Conservation (phyloP, 2,797 vertebrate species). For the Melanotaenia maccullochi region DNA sequence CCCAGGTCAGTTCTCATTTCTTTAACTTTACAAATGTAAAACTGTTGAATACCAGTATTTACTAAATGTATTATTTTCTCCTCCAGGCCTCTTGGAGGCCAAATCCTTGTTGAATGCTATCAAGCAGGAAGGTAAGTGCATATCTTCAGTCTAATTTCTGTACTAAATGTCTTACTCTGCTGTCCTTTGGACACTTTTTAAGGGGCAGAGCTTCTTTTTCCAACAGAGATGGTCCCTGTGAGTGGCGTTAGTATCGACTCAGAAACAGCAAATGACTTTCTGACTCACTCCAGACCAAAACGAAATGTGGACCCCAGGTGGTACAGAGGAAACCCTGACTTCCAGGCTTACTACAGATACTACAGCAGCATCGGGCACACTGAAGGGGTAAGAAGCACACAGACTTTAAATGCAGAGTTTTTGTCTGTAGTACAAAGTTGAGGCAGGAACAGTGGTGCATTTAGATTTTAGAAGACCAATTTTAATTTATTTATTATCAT, state of each 20-base stretch:
- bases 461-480: neutral
- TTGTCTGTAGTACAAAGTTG: neutral
- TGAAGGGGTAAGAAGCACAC: slow-evolving; percentile 78
- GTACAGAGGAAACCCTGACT: slow-evolving; percentile 83
- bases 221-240: slow-evolving; percentile 73
- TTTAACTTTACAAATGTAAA: neutral
- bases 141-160: neutral
- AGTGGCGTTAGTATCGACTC: slow-evolving; percentile 63
- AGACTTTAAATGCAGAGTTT: neutral
- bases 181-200: neutral
- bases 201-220: neutral
- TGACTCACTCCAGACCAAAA: slow-evolving; percentile 76
- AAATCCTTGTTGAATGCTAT: slow-evolving; percentile 78
- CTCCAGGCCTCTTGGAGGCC: slow-evolving; percentile 74
- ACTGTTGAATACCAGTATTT: neutral
- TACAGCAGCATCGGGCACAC: slow-evolving; percentile 88
- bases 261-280: slow-evolving; percentile 76
- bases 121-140: slow-evolving; percentile 74
- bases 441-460: neutral
- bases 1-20: slow-evolving; percentile 67
- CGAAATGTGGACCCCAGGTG: slow-evolving; percentile 80
- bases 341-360: slow-evolving; percentile 87
- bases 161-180: neutral
- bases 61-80: neutral
- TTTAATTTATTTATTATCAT: neutral